Evolutionary conservation across 2,888 invertebrate species (phyloP).

Genomic region (Sinelater perroti): DNA sequence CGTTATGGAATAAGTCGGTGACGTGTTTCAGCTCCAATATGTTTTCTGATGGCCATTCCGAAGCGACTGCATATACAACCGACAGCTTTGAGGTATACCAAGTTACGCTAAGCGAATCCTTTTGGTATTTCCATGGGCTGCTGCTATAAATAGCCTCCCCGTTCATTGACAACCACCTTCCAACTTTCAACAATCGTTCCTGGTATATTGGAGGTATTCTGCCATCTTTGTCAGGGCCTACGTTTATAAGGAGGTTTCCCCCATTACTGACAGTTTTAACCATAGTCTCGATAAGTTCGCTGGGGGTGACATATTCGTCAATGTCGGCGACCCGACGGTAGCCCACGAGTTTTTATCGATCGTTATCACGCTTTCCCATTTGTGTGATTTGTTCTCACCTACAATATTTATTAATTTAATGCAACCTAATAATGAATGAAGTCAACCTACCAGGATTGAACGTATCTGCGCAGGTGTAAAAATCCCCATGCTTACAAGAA

Average conservation of each 20-base stretch:
- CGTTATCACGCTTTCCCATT: conserved; percentile 94
- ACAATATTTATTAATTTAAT: too few species aligned
- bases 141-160: conserved; percentile 82
- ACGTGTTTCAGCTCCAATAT: conserved; percentile 61
- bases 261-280: conserved; percentile 80
- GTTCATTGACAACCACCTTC: conserved; percentile 78
- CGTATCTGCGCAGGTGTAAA: conserved; percentile 84
- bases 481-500: conserved; percentile 79
- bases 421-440: background rate
- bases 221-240: conserved; percentile 86
- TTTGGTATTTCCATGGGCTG: conserved; percentile 79
- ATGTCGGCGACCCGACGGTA: conserved; percentile 74
- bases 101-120: conserved; percentile 73
- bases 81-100: conserved; percentile 53
- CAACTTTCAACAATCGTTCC: conserved; percentile 77
- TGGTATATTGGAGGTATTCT: conserved; percentile 82
- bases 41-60: conserved; percentile 74
- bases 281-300: conserved; percentile 72
- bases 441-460: conserved; percentile 74
- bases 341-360: conserved; percentile 84
- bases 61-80: conserved; percentile 71
- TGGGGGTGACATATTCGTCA: conserved; percentile 64
- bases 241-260: conserved; percentile 75
- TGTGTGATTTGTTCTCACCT: conserved; percentile 71
- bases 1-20: conserved; percentile 43